Percentiles rank a stretch among this genome's conserved stretches.
These are phyloP conservation scores for Caenorhabditis sp. DNA, from an alignment of 2,888 invertebrate genomes.

Conservation along the genomic window DNA sequence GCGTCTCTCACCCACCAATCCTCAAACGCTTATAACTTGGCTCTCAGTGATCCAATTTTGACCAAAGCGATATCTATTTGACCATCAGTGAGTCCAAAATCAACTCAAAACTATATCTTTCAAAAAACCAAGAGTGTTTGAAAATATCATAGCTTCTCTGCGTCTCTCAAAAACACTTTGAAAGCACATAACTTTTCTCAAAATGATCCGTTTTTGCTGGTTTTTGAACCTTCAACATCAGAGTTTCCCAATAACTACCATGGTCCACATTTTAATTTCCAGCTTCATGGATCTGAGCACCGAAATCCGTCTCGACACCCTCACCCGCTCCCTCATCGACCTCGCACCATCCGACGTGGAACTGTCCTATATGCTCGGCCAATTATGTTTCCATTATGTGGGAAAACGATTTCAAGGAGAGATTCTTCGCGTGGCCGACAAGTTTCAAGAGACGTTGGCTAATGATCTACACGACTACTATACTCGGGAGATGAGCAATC, in stretches of 20 bases:
- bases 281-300: constrained; percentile 30
- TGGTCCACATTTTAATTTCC: background rate
- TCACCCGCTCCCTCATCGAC: constrained; percentile 34
- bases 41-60: too few species aligned
- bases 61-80: too few species aligned
- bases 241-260: too few species aligned
- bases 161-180: too few species aligned
- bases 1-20: too few species aligned
- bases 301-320: constrained; percentile 11
- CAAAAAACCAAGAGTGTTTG: too few species aligned
- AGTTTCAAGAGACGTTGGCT: constrained; percentile 46
- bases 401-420: constrained; percentile 49
- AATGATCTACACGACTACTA: constrained; percentile 65
- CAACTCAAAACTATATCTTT: too few species aligned
- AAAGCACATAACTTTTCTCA: too few species aligned
- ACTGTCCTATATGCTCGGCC: constrained; percentile 56
- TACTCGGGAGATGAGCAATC: constrained; percentile 29
- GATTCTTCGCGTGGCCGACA: constrained; percentile 24
- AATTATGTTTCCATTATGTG: constrained; percentile 54
- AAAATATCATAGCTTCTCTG: too few species aligned
- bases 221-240: too few species aligned
- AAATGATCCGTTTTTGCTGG: background rate
- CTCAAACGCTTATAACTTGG: too few species aligned
- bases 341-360: constrained; percentile 52
- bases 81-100: too few species aligned